These are phyloP conservation scores for Trachelus troglodyta DNA, from an alignment of 2,888 invertebrate species.

Conservation along the genomic window DNA sequence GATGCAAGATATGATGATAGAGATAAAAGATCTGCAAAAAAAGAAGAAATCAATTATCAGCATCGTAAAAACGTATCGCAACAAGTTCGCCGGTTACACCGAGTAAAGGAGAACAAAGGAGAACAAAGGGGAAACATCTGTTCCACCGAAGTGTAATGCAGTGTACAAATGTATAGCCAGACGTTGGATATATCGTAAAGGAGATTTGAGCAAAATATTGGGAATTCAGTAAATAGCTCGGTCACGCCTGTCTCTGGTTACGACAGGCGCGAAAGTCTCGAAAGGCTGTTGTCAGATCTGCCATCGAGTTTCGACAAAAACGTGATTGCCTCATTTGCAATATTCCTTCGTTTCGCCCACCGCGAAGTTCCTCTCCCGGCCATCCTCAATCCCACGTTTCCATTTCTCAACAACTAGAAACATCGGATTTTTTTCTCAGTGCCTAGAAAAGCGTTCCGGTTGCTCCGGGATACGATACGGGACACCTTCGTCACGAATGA, in stretches of 20 bases:
- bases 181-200: slow-evolving; percentile 25
- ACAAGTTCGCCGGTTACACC: slow-evolving; percentile 3
- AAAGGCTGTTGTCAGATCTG: slow-evolving; percentile 16
- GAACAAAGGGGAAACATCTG: slow-evolving; percentile 4
- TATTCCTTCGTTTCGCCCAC: background rate
- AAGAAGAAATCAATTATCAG: background rate
- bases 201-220: slow-evolving; percentile 38
- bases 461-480: background rate
- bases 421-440: background rate
- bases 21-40: slow-evolving; percentile 70
- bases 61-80: slow-evolving; percentile 8
- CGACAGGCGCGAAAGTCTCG: slow-evolving; percentile 39
- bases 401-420: background rate
- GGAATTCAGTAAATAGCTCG: slow-evolving; percentile 23
- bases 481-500: background rate
- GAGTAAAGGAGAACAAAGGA: slow-evolving; percentile 21
- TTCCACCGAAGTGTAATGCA: background rate
- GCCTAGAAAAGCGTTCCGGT: background rate
- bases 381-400: background rate
- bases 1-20: slow-evolving; percentile 74
- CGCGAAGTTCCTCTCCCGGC: background rate
- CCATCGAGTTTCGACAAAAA: slow-evolving; percentile 5
- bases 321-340: slow-evolving; percentile 19
- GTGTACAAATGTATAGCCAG: background rate
- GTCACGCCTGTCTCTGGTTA: slow-evolving; percentile 35